phyloP scores from a whole-genome alignment of 2,888 invertebrate species.

The Diachrysia chrysitis region DNA sequence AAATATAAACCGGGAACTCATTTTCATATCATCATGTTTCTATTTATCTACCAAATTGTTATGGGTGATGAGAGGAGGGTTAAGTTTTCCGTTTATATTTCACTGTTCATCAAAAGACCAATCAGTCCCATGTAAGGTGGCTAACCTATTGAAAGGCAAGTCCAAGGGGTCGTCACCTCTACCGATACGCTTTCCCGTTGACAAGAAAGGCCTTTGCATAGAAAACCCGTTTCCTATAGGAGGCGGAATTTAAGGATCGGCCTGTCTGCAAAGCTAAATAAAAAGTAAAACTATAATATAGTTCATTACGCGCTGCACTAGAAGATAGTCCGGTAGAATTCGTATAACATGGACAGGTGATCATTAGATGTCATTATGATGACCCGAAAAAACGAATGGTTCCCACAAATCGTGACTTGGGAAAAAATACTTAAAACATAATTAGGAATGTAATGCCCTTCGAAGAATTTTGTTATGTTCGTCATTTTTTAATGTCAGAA shows the following conservation, averaged over 20 bases:
- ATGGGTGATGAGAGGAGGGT: no score
- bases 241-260: not conserved
- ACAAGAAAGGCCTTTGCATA: not conserved
- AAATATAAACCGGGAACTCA: not conserved
- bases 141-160: not conserved
- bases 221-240: not conserved
- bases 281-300: constrained; percentile 20
- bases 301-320: constrained; percentile 28
- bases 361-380: constrained; percentile 67
- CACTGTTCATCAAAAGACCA: not conserved
- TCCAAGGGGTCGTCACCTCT: constrained; percentile 1
- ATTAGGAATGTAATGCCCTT: constrained; percentile 62
- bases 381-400: constrained; percentile 59
- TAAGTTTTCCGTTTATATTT: not conserved
- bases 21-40: not conserved
- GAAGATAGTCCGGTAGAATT: constrained; percentile 46
- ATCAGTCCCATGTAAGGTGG: not conserved
- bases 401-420: constrained; percentile 66
- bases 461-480: constrained; percentile 48
- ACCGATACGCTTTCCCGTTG: not conserved
- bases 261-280: not conserved
- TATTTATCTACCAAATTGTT: not conserved
- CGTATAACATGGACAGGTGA: constrained; percentile 51
- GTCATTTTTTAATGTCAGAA: constrained; percentile 45
- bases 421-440: constrained; percentile 60